Evolutionary conservation across 2,888 invertebrate species (phyloP).

Genomic region (Erynnis tages): DNA sequence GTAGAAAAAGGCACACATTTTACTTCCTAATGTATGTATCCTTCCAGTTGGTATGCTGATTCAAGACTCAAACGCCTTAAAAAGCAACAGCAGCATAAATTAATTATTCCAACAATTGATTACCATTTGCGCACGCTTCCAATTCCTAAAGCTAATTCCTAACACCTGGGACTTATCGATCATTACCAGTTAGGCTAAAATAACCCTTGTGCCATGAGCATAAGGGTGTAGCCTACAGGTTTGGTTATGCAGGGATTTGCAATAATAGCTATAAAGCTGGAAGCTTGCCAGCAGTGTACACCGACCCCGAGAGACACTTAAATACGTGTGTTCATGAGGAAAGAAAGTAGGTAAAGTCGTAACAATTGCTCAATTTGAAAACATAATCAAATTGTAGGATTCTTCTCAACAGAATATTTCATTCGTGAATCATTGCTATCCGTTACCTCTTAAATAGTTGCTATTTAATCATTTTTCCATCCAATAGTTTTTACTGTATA

Average conservation of each 20-base stretch:
- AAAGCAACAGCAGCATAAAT: background rate
- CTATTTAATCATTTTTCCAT: too few relatives aligned
- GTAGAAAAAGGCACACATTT: too few relatives aligned
- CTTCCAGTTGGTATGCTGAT: too few relatives aligned
- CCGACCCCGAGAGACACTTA: constrained; percentile 13
- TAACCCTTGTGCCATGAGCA: background rate
- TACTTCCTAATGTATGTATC: too few relatives aligned
- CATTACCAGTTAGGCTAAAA: background rate
- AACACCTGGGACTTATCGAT: constrained; percentile 4
- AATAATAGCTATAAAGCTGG: constrained; percentile 14
- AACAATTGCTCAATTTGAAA: too few relatives aligned
- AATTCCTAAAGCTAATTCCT: constrained; percentile 13
- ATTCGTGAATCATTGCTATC: too few relatives aligned
- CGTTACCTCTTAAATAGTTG: too few relatives aligned
- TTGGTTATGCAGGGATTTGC: constrained; percentile 6
- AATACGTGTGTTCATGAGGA: background rate
- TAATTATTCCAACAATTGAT: constrained; percentile 9
- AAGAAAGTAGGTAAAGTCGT: too few relatives aligned
- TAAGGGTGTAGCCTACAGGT: background rate
- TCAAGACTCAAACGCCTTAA: background rate
- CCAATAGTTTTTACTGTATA: too few relatives aligned
- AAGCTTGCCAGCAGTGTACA: constrained; percentile 6
- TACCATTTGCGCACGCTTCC: constrained; percentile 5
- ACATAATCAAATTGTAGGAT: too few relatives aligned
- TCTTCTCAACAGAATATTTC: too few relatives aligned